phyloP scores from a whole-genome alignment of 1,140 invertebrate genomes.

The Drosophila sucinea region DNA sequence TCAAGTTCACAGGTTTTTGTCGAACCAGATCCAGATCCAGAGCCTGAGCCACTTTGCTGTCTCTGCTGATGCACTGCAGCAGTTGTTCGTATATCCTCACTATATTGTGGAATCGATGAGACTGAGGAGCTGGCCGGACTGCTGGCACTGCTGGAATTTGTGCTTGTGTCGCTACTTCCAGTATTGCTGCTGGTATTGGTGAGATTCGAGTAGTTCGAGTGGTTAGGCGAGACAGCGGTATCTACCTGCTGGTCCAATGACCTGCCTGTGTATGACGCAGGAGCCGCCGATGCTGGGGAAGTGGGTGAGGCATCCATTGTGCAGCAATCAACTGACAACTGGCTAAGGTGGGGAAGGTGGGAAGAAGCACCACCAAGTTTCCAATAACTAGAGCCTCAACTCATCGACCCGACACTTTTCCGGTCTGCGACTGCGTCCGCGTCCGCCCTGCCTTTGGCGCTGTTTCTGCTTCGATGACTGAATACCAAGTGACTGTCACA shows the following conservation, averaged over 20 bases:
- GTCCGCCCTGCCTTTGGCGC: not conserved
- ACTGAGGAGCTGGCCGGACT: slow-evolving; percentile 50
- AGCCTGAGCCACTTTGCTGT: slow-evolving; percentile 43
- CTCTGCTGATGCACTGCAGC: slow-evolving; percentile 41
- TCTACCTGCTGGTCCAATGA: slow-evolving; percentile 75
- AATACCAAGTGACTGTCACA: slow-evolving; percentile 64
- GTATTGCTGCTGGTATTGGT: slow-evolving; percentile 57
- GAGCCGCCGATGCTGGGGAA: slow-evolving; percentile 35
- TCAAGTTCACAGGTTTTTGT: slow-evolving; percentile 76
- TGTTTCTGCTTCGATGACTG: slow-evolving; percentile 54
- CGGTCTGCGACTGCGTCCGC: slow-evolving; percentile 30
- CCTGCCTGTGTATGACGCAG: slow-evolving; percentile 43
- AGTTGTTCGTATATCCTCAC: slow-evolving; percentile 65
- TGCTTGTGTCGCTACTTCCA: slow-evolving; percentile 41
- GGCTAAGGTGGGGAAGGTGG: slow-evolving; percentile 9
- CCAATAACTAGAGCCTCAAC: slow-evolving; percentile 38
- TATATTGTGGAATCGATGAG: slow-evolving; percentile 77
- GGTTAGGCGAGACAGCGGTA: slow-evolving; percentile 54
- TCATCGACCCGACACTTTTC: slow-evolving; percentile 66
- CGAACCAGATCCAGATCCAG: slow-evolving; percentile 49
- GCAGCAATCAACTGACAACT: not conserved
- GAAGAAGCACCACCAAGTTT: not conserved
- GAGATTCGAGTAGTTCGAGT: slow-evolving; percentile 77
- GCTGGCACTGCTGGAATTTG: slow-evolving; percentile 32
- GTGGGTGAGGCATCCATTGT: slow-evolving; percentile 61